Conservation (phyloP, 2,797 vertebrate genomes). For the Basileuterus tristriatus region DNA sequence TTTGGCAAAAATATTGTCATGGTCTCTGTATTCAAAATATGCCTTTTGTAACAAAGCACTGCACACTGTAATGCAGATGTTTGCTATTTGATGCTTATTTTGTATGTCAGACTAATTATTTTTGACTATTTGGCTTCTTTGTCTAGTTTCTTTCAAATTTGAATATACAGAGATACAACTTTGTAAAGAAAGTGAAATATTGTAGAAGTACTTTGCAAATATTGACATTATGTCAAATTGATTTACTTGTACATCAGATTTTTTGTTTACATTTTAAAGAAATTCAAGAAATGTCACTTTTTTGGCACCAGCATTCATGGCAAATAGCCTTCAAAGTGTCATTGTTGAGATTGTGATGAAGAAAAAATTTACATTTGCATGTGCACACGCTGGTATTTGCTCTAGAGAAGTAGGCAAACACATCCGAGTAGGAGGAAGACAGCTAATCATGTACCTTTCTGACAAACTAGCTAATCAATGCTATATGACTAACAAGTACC, state of each 20-base stretch:
- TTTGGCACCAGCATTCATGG: background rate
- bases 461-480: conserved; percentile 9
- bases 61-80: background rate
- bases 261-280: background rate
- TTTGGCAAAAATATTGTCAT: background rate
- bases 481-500: background rate
- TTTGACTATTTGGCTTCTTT: background rate
- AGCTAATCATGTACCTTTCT: background rate
- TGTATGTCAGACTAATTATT: background rate
- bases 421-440: background rate
- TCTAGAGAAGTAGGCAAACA: background rate
- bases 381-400: background rate
- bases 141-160: background rate
- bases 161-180: background rate
- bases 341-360: background rate
- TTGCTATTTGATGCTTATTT: background rate
- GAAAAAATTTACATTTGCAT: background rate
- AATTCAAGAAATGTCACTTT: background rate
- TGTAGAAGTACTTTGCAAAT: background rate
- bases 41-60: background rate
- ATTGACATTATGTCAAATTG: background rate
- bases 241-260: background rate
- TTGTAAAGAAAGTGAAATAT: background rate
- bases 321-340: background rate
- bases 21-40: background rate